Evolutionary conservation across 2,113 vertebrate genomes (phyloP), one percentile per base, ranked within the genome.

Genomic region (Clarias magur): DNA sequence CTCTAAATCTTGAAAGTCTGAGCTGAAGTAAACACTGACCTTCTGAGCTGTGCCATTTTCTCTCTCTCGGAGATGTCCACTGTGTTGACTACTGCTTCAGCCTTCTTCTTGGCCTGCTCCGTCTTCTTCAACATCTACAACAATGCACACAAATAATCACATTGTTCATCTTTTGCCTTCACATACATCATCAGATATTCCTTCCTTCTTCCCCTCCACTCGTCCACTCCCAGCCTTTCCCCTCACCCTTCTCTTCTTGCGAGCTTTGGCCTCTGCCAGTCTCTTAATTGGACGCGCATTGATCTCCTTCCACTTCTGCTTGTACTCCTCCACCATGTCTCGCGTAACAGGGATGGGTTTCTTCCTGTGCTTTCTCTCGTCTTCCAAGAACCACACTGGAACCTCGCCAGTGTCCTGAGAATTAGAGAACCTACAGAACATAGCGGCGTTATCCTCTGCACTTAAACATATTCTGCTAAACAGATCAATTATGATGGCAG

Each of bases 71-170:
- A 98, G 91, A 98, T 98, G 89, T 99, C 98, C 90, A 98, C 96
- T 0, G 97, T 99, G 93, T 97, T 96, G 70, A 98, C 97, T 70
- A 99, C 97, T 0, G 97, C 96, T 92, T 99, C 98, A 0, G 98
- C 98, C 90, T 97, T 98, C 94, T 98, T 99, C 94, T 97, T 99
- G 70, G 97, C 97, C 91, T 97, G 96, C 91, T 99, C 98, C 95
- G 97, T 94, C 94, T 98, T 99, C 92, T 97, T 99, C 92, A 99
- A 89, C 96, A 96, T 96, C 98, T 99, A 89, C 30, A 90, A 85
- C 59, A 57, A 0, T 23, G 27, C 56, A 88, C 21, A 89, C 59
- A 38, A 65, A 76, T 23, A 8, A 13, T 86, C 53, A 42, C 30
- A 34, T 34, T 12, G 73, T 15, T 48, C 7, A 48, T 48, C 12